phyloP scores from a whole-genome alignment of 1,140 invertebrate species.

The Chelonus insularis region DNA sequence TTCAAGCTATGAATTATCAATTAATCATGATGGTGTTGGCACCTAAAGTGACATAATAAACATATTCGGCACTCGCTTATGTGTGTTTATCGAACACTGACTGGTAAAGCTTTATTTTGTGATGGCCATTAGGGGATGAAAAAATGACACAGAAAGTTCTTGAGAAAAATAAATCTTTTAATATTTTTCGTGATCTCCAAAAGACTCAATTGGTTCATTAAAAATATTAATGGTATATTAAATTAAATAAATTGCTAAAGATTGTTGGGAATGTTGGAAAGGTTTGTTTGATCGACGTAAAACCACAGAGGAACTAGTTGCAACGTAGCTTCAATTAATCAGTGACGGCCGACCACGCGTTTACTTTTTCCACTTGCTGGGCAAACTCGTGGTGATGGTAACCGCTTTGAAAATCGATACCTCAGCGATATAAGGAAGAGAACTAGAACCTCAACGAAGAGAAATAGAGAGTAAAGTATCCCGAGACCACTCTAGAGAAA shows the following conservation, averaged over 20 bases:
- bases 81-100: too few relatives aligned
- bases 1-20: neutral
- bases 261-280: conserved; percentile 3
- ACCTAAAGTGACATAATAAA: too few relatives aligned
- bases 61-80: too few relatives aligned
- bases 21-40: neutral
- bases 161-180: too few relatives aligned
- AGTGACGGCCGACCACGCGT: neutral
- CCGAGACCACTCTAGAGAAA: conserved; percentile 1
- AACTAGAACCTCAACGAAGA: too few relatives aligned
- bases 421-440: neutral
- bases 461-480: neutral
- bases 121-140: too few relatives aligned
- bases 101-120: too few relatives aligned
- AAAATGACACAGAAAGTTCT: too few relatives aligned
- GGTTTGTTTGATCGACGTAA: conserved; percentile 5
- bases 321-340: conserved; percentile 3
- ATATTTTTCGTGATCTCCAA: too few relatives aligned
- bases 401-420: conserved; percentile 3
- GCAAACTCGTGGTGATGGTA: neutral
- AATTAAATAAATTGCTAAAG: conserved; percentile 7
- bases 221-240: conserved; percentile 13
- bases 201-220: neutral
- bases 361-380: conserved; percentile 3
- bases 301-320: conserved; percentile 2